Evolutionary conservation across 2,113 vertebrate species (phyloP).

Genomic region (Leiothrix lutea): DNA sequence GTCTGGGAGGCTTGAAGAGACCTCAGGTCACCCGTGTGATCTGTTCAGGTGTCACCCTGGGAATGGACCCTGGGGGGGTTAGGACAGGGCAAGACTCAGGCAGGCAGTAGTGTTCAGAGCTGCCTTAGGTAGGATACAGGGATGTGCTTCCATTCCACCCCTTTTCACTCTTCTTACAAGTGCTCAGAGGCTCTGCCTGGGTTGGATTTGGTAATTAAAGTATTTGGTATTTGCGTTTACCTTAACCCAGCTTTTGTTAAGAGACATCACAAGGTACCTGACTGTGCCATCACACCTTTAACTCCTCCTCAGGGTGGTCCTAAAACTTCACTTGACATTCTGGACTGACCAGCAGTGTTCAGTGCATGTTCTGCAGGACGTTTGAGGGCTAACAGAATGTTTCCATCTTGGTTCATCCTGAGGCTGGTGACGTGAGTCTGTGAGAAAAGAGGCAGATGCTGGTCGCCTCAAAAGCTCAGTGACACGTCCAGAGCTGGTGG

Average conservation of each 20-base stretch:
- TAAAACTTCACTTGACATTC: not conserved
- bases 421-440: not conserved
- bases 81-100: not conserved
- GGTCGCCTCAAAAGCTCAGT: not conserved
- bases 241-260: not conserved
- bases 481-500: not conserved
- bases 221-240: constrained; percentile 19
- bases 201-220: constrained; percentile 39
- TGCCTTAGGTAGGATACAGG: not conserved
- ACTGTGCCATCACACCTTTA: not conserved
- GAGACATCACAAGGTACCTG: not conserved
- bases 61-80: not conserved
- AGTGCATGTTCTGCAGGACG: not conserved
- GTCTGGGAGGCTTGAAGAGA: not conserved
- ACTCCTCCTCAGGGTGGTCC: not conserved
- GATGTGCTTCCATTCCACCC: not conserved
- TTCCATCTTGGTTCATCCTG: not conserved
- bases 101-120: not conserved
- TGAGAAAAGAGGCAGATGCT: not conserved
- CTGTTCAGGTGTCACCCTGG: not conserved
- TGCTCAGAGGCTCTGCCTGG: constrained; percentile 38
- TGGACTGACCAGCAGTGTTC: not conserved
- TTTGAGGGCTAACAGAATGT: not conserved
- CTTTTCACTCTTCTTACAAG: not conserved
- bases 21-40: not conserved